phyloP scores from a whole-genome alignment of 2,888 invertebrate species.

The Lingula anatina region DNA sequence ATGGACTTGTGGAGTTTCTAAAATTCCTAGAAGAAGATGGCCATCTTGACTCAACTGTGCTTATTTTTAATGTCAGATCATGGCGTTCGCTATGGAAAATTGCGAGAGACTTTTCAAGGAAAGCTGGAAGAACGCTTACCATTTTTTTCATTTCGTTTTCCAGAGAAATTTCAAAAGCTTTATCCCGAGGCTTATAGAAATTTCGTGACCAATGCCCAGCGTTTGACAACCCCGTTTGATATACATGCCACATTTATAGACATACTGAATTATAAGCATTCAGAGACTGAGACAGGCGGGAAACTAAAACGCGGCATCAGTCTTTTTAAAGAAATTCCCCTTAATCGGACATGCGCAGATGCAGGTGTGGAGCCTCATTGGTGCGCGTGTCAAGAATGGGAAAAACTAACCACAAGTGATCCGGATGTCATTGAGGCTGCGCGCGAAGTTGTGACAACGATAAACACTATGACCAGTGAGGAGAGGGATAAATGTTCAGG shows the following conservation, averaged over 20 bases:
- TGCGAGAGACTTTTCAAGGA: constrained; percentile 82
- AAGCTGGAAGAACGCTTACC: constrained; percentile 88
- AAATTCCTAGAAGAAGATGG: constrained; percentile 59
- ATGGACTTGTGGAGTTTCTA: constrained; percentile 62
- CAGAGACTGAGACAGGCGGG: constrained; percentile 5
- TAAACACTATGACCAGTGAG: constrained; percentile 62
- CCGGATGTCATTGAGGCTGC: constrained; percentile 59
- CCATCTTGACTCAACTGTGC: constrained; percentile 70
- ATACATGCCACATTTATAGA: constrained; percentile 74
- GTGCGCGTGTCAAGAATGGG: constrained; percentile 92
- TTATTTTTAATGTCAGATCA: constrained; percentile 92
- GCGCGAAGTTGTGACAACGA: constrained; percentile 39
- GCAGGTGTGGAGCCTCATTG: constrained; percentile 92
- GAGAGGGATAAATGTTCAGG: constrained; percentile 42
- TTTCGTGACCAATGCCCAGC: constrained; percentile 60
- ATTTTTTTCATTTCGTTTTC: constrained; percentile 75
- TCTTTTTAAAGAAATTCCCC: constrained; percentile 55
- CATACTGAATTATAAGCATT: constrained; percentile 60
- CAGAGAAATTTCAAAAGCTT: constrained; percentile 62
- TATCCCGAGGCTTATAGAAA: constrained; percentile 62
- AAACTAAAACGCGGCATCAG: constrained; percentile 35
- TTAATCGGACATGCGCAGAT: constrained; percentile 73
- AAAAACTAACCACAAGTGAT: constrained; percentile 58
- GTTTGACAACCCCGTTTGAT: constrained; percentile 83
- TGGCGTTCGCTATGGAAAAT: constrained; percentile 71